Percentiles rank a stretch among this genome's conserved stretches.
These are phyloP conservation scores for Hybognathus amarus DNA, from an alignment of 2,797 vertebrate species.

Conservation along the genomic window DNA sequence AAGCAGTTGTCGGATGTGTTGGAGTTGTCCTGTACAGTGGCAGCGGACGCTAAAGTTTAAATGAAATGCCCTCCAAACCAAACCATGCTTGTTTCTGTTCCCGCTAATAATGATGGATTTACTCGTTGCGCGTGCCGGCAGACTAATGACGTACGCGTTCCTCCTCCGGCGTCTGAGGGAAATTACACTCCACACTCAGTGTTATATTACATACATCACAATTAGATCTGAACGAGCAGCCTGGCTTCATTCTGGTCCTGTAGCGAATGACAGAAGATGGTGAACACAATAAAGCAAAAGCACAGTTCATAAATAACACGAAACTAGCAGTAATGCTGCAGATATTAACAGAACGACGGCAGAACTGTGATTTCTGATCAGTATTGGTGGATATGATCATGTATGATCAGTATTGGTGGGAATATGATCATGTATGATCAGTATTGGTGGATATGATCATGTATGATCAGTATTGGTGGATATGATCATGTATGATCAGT, in stretches of 20 bases:
- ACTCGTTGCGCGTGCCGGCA: conserved; percentile 33
- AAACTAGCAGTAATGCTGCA: background rate
- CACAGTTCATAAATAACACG: background rate
- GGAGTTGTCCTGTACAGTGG: no score
- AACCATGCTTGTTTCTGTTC: background rate
- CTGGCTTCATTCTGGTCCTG: background rate
- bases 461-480: no score
- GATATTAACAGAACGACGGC: no score
- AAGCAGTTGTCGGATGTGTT: no score
- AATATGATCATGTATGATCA: no score
- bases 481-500: no score
- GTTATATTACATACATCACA: conserved; percentile 52
- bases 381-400: no score
- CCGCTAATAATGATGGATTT: conserved; percentile 48
- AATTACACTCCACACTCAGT: conserved; percentile 42
- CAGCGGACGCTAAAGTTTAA: no score
- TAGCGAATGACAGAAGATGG: background rate
- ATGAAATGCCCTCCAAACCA: background rate
- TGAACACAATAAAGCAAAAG: background rate
- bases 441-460: no score
- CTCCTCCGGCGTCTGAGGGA: conserved; percentile 34
- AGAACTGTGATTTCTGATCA: background rate
- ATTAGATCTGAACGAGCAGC: conserved; percentile 35
- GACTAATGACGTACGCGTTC: conserved; percentile 53
- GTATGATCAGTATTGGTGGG: no score